Evolutionary conservation across 2,888 invertebrate species (phyloP), one percentile per base, ranked within the genome.

Genomic region (Helleia helle): DNA sequence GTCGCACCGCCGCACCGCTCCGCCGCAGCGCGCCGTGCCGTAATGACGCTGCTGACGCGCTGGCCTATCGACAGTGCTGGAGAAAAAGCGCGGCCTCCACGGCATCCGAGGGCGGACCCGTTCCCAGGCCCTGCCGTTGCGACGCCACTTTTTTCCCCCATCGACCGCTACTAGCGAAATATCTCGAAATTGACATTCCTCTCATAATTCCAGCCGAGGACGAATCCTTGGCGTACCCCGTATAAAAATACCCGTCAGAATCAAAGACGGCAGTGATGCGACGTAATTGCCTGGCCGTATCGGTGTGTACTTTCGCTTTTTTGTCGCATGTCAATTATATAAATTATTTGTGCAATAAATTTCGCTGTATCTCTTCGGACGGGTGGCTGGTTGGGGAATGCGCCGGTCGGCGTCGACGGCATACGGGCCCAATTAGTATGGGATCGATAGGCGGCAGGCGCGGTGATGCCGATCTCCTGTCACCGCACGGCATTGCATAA

Each of bases 281-380:
- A 60, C 62, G 71, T 79, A 81, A 80, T 83, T 77, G 74, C 71
- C 56, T 57, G 48, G 72, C 71, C 70, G 65, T 66, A 58, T 66
- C 55, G 62, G 74, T 75, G 75, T 71, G 71, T 68, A 74, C 73
- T 76, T 65, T 76, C 70, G 71, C 71, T 76, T 81, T 80, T 83
- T 81, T 80, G 79, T 71, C 67, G 70, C 72, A 65, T 67, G 81
- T 83, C 81, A 83, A 83, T 84, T 85, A 83, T 83, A 80, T 80
- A 80, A 79, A 83, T 80, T 76, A 79, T 76, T 73, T 67, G 73
- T 75, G 83, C 75, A 81, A 84, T 84, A 83, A 85, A 83, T 84
- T 83, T 80, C 51, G 63, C 73, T 77, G 80, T 83, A 84, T 85
- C 81, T 80, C 63, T 57, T 62, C 55, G 66, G 76, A 73, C 65